Evolutionary conservation across 2,888 invertebrate genomes (phyloP), one percentile per base, ranked within the genome.

Genomic region (Amblyjoppa fuscipennis): DNA sequence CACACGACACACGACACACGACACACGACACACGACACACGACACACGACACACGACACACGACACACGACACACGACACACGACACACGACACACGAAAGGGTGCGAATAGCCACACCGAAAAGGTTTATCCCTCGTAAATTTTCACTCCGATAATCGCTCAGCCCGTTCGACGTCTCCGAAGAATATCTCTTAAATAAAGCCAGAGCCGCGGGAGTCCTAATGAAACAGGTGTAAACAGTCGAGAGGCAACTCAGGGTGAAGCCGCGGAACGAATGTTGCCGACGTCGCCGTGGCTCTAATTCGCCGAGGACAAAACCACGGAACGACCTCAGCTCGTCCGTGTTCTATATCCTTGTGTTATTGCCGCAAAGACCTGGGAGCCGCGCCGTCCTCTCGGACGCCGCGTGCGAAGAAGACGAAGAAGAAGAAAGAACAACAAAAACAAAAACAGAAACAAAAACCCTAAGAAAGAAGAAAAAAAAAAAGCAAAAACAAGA

Each of bases 211-310:
- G 7, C 28, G 68, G 68, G 73, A 76, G 80, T 76, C 80, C 13
- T 28, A 49, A 45, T 45, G 45, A 45, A 69, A 45, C 45, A 49
- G 45, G 45, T 49, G 28, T 45, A 69, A 69, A 69, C 28, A 69
- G 31, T n/a, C 9, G 28, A 31, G 53, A 56, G 34, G 34, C 51
- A 53, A 80, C 64, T 80, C 76, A 84, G 80, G 64, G 66, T 51
- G 71, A 84, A 76, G 71, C 53, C 59, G 81, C 66, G 75, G 77
- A 84, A 85, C 85, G 64, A 85, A 81, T 85, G 11, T 75, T n/a
- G 61, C 28, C 49, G 59, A 61, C 41, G 78, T 68, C n/a, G 34
- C 56, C 53, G 49, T 49, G 34, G 56, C 16, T 59, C 51, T 74
- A 80, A 81, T 78, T 70, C 25, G 69, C 61, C 5, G 56, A 13